These are phyloP conservation scores for Picathartes gymnocephalus DNA, from an alignment of 2,113 vertebrate genomes.

Conservation along the genomic window DNA sequence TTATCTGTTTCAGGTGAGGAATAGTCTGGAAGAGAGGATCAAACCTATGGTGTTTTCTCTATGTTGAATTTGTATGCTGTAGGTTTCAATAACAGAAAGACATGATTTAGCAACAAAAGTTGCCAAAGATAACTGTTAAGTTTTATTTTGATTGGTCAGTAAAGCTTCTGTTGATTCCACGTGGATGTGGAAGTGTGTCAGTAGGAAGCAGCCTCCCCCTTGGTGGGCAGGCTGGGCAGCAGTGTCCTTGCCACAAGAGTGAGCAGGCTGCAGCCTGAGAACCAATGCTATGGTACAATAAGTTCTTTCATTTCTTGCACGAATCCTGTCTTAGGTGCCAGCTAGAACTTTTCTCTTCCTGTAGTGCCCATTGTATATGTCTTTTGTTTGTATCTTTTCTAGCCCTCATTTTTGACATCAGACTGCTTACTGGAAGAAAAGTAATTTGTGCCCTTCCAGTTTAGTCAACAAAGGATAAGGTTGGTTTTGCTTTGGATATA, in stretches of 20 bases:
- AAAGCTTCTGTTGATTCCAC: not conserved
- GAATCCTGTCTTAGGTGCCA: not conserved
- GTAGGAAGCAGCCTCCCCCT: not conserved
- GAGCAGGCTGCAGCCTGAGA: slow-evolving; percentile 2
- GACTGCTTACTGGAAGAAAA: not conserved
- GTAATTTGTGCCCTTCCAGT: not conserved
- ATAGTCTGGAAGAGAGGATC: not conserved
- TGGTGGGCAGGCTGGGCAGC: not conserved
- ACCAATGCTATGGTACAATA: not conserved
- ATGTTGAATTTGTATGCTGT: not conserved
- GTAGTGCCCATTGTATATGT: not conserved
- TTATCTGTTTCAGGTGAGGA: not conserved
- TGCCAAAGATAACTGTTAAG: not conserved
- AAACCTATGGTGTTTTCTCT: not conserved
- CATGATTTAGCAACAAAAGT: not conserved
- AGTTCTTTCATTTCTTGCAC: slow-evolving; percentile 20
- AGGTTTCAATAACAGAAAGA: not conserved
- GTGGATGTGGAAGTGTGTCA: not conserved
- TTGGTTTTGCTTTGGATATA: not conserved
- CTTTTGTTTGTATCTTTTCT: not conserved
- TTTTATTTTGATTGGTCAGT: not conserved
- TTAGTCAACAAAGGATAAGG: not conserved
- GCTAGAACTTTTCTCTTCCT: not conserved
- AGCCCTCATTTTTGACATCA: not conserved
- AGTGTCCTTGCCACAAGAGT: not conserved